Percentiles rank a stretch among this genome's conserved stretches.
These are phyloP conservation scores for Pardosa pseudoannulata DNA, from an alignment of 2,888 invertebrate species.

Conservation along the genomic window DNA sequence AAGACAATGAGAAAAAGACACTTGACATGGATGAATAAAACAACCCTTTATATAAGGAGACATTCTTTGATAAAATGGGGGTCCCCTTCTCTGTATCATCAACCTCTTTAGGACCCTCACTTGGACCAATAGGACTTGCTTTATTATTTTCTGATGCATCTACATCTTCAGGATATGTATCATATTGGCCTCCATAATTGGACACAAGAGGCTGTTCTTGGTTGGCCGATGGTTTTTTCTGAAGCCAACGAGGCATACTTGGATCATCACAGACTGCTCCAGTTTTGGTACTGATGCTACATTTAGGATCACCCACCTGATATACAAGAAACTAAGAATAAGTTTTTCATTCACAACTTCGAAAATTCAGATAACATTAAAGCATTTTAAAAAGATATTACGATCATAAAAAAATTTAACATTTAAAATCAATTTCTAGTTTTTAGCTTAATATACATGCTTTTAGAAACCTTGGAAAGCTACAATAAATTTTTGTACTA, in stretches of 20 bases:
- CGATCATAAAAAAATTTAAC: too few species aligned
- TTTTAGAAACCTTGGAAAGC: too few species aligned
- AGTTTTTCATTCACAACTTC: too few species aligned
- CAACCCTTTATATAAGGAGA: slow-evolving; percentile 72
- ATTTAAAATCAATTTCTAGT: too few species aligned
- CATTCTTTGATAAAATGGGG: slow-evolving; percentile 22
- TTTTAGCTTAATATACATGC: too few species aligned
- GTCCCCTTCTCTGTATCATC: background rate
- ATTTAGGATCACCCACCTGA: slow-evolving; percentile 60
- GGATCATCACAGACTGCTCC: slow-evolving; percentile 48
- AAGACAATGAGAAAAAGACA: slow-evolving; percentile 92
- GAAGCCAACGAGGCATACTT: slow-evolving; percentile 64
- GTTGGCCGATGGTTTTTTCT: slow-evolving; percentile 32
- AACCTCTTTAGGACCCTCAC: slow-evolving; percentile 10
- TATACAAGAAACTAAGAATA: background rate
- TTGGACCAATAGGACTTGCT: background rate
- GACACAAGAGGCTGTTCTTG: slow-evolving; percentile 64
- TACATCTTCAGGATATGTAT: slow-evolving; percentile 54
- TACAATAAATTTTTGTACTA: too few species aligned
- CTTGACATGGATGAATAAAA: slow-evolving; percentile 82
- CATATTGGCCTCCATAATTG: slow-evolving; percentile 37
- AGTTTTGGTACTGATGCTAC: slow-evolving; percentile 33
- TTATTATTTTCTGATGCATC: slow-evolving; percentile 27
- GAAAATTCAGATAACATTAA: too few species aligned
- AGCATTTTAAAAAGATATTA: too few species aligned